A percentile compares a stretch with the other conserved stretches of the same genome.
These are phyloP conservation scores for Elysia crispata DNA, from an alignment of 2,888 invertebrate species.

Conservation along the genomic window DNA sequence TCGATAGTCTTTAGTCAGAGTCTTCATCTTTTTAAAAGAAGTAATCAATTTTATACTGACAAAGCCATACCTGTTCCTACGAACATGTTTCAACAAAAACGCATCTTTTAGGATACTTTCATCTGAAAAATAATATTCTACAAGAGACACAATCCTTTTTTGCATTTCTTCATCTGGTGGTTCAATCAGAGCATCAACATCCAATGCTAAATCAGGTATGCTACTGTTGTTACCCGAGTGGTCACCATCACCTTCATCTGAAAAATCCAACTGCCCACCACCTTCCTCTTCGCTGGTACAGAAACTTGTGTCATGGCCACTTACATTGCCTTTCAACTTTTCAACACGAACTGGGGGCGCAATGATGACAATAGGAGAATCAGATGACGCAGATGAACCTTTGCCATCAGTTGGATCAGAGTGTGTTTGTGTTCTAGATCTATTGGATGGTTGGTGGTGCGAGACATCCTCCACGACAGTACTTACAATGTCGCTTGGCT, in stretches of 20 bases:
- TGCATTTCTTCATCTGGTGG: slow-evolving; percentile 71
- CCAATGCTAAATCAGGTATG: slow-evolving; percentile 46
- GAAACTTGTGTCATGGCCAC: slow-evolving; percentile 53
- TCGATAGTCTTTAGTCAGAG: slow-evolving; percentile 94
- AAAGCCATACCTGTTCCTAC: slow-evolving; percentile 95
- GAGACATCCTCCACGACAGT: slow-evolving; percentile 54
- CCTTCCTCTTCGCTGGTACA: slow-evolving; percentile 69
- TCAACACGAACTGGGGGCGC: slow-evolving; percentile 70
- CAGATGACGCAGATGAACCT: slow-evolving; percentile 52
- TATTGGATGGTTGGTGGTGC: slow-evolving; percentile 20
- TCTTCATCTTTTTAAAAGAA: slow-evolving; percentile 95
- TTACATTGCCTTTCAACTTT: slow-evolving; percentile 64
- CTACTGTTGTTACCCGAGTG: slow-evolving; percentile 53
- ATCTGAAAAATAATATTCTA: slow-evolving; percentile 97
- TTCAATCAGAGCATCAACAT: slow-evolving; percentile 62
- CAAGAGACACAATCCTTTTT: slow-evolving; percentile 78
- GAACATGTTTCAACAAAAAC: slow-evolving; percentile 94
- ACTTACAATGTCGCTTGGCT: slow-evolving; percentile 49
- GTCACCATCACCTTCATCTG: slow-evolving; percentile 60
- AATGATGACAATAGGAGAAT: slow-evolving; percentile 53
- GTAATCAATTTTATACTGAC: slow-evolving; percentile 96
- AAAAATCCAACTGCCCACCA: slow-evolving; percentile 49
- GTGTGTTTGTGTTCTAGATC: slow-evolving; percentile 24
- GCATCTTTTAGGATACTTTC: slow-evolving; percentile 96
- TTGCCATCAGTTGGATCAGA: slow-evolving; percentile 52